Conservation (phyloP, 2,888 invertebrate genomes). For the Cylindroiulus punctatus region DNA sequence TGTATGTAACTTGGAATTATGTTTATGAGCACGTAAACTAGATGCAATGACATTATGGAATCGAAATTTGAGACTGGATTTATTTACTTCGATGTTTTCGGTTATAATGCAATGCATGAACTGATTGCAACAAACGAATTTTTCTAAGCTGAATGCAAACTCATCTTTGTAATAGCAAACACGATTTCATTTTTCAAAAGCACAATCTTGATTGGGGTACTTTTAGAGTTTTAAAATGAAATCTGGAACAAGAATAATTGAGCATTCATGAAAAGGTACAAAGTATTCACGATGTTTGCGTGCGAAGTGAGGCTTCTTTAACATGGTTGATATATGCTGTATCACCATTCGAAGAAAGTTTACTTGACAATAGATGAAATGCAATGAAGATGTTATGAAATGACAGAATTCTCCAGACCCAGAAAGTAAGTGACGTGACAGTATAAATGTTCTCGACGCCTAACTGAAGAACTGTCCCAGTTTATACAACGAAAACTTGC, state of each 20-base stretch:
- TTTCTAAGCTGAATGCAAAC: background rate
- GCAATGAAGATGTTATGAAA: background rate
- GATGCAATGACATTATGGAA: background rate
- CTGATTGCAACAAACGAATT: background rate
- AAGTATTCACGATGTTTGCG: background rate
- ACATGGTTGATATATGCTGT: background rate
- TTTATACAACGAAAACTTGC: background rate
- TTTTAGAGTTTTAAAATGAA: background rate
- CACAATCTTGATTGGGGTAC: conserved; percentile 8
- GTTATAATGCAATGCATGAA: background rate
- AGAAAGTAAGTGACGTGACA: background rate
- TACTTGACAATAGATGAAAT: background rate
- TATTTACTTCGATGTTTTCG: background rate
- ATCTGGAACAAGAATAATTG: conserved; percentile 15
- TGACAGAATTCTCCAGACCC: background rate
- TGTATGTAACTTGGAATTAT: background rate
- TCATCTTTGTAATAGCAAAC: background rate
- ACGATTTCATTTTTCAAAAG: background rate
- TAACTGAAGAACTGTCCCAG: background rate
- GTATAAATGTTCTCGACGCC: background rate
- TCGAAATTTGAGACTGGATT: background rate
- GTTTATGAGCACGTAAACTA: background rate
- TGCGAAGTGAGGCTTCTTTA: background rate
- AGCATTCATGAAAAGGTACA: background rate
- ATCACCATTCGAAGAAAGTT: conserved; percentile 20